Evolutionary conservation across 2,888 invertebrate species (phyloP).

Genomic region (Boloria euphrosyne): DNA sequence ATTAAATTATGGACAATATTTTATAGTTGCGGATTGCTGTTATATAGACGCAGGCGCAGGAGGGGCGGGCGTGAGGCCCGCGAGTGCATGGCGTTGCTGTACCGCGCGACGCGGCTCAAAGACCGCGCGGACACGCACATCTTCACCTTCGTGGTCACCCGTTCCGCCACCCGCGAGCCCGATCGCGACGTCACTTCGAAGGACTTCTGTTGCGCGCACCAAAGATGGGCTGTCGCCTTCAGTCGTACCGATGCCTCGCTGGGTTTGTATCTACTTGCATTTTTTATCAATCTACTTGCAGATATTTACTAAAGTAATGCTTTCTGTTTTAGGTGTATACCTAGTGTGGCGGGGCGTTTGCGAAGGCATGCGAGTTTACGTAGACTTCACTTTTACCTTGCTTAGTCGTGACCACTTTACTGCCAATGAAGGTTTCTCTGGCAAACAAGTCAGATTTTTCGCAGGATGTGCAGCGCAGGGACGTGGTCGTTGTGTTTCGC

Average conservation of each 20-base stretch:
- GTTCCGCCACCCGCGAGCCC: constrained; percentile 88
- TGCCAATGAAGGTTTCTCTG: constrained; percentile 90
- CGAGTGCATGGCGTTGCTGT: constrained; percentile 88
- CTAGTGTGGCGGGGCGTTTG: constrained; percentile 89
- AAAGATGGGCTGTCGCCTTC: constrained; percentile 91
- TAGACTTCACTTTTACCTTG: constrained; percentile 91
- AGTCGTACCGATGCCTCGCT: constrained; percentile 88
- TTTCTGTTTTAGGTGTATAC: constrained; percentile 85
- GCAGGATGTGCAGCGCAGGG: constrained; percentile 88
- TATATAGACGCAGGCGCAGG: constrained; percentile 60
- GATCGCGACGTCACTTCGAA: constrained; percentile 91
- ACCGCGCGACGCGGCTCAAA: constrained; percentile 91
- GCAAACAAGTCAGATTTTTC: constrained; percentile 87
- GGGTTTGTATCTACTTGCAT: constrained; percentile 52
- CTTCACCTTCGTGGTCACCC: constrained; percentile 92
- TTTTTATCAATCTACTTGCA: not conserved
- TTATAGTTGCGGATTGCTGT: constrained; percentile 21
- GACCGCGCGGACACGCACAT: constrained; percentile 92
- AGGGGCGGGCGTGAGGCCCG: constrained; percentile 71
- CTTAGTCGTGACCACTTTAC: constrained; percentile 92
- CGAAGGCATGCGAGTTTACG: constrained; percentile 88
- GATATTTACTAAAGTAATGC: not conserved
- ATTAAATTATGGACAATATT: constrained; percentile 9
- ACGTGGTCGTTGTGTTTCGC: constrained; percentile 87
- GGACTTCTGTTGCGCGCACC: constrained; percentile 91